These are phyloP conservation scores for Cylas formicarius DNA, from an alignment of 1,140 invertebrate species.

Conservation along the genomic window DNA sequence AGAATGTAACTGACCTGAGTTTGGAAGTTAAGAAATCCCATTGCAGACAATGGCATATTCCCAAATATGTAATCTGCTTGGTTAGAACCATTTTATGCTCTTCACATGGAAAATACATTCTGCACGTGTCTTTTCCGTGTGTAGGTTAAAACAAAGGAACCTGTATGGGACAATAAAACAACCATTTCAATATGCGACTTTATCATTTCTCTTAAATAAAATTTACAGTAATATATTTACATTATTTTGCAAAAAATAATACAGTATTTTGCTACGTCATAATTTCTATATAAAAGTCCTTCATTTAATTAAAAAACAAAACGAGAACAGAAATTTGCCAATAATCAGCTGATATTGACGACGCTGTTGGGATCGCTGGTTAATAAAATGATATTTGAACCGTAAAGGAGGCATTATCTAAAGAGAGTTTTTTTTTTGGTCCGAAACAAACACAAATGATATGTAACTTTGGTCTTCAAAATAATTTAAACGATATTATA, in stretches of 20 bases:
- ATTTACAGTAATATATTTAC: slow-evolving; percentile 20
- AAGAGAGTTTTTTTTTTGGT: slow-evolving; percentile 25
- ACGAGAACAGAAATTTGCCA: slow-evolving; percentile 31
- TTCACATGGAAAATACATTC: slow-evolving; percentile 7
- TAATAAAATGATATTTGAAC: slow-evolving; percentile 9
- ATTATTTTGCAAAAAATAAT: slow-evolving; percentile 18
- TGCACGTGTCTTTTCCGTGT: too few species aligned
- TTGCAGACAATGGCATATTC: too few species aligned
- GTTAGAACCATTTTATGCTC: not conserved
- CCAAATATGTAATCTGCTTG: not conserved
- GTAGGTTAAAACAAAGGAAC: slow-evolving; percentile 14
- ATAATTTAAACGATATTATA: slow-evolving; percentile 5
- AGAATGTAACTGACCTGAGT: too few species aligned
- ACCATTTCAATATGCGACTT: slow-evolving; percentile 14
- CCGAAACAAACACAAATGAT: slow-evolving; percentile 32
- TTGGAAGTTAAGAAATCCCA: too few species aligned
- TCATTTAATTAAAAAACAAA: slow-evolving; percentile 12
- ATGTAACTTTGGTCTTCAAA: slow-evolving; percentile 35
- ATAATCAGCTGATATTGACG: slow-evolving; percentile 33
- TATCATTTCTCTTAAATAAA: slow-evolving; percentile 15
- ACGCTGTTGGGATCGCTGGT: slow-evolving; percentile 13
- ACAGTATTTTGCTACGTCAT: slow-evolving; percentile 20
- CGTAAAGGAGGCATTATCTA: slow-evolving; percentile 16
- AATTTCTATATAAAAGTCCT: slow-evolving; percentile 9
- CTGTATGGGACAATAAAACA: slow-evolving; percentile 13